These are phyloP conservation scores for Eupithecia dodoneata DNA, from an alignment of 2,888 invertebrate genomes.

Conservation along the genomic window DNA sequence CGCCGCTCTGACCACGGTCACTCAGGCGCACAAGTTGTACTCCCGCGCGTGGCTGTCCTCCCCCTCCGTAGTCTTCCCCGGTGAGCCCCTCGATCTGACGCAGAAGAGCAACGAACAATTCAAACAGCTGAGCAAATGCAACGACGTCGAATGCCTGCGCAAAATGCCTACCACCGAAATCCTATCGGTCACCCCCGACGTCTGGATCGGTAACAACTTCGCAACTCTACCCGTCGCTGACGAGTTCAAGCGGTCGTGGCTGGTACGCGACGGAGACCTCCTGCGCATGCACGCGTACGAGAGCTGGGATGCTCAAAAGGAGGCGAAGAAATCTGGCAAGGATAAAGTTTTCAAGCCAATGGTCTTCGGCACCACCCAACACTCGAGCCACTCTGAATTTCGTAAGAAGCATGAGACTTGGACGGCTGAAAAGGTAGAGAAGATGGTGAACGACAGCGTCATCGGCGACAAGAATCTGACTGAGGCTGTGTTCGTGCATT, in stretches of 20 bases:
- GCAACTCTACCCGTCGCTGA: conserved; percentile 86
- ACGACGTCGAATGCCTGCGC: conserved; percentile 84
- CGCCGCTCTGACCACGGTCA: conserved; percentile 87
- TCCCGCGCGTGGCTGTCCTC: conserved; percentile 92
- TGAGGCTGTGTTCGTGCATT: conserved; percentile 85
- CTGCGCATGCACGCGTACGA: conserved; percentile 87
- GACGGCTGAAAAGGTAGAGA: conserved; percentile 86
- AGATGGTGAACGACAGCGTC: conserved; percentile 85
- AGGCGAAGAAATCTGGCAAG: conserved; percentile 70
- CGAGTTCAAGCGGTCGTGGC: conserved; percentile 88
- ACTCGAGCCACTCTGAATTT: conserved; percentile 87
- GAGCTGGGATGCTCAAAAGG: conserved; percentile 83
- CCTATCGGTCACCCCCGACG: conserved; percentile 88
- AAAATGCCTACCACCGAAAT: conserved; percentile 82
- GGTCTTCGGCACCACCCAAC: conserved; percentile 90
- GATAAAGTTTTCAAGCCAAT: conserved; percentile 80
- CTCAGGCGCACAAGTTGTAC: conserved; percentile 87
- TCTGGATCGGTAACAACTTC: conserved; percentile 86
- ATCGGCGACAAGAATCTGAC: conserved; percentile 86
- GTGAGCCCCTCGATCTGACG: conserved; percentile 84
- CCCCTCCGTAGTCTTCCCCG: conserved; percentile 89
- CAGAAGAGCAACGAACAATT: conserved; percentile 86
- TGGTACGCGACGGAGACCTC: conserved; percentile 89
- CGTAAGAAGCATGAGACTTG: conserved; percentile 86
- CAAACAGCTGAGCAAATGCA: conserved; percentile 83